These are phyloP conservation scores for Upupa epops DNA, from an alignment of 2,113 vertebrate genomes.

Conservation along the genomic window DNA sequence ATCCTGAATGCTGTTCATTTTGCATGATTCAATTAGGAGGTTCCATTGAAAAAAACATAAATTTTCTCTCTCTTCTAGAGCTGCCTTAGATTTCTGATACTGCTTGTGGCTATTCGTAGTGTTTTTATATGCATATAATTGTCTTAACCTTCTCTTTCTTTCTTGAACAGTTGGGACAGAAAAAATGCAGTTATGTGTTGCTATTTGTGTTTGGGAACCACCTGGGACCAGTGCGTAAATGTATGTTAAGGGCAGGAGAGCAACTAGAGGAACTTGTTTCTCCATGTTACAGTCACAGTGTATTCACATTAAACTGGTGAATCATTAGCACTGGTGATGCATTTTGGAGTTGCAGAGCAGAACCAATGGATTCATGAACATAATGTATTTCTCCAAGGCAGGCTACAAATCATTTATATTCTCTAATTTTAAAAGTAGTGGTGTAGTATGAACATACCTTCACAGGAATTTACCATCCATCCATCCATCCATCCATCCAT, in stretches of 20 bases:
- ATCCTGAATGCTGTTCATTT: neutral
- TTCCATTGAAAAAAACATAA: constrained; percentile 3
- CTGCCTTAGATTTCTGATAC: neutral
- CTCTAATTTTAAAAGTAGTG: neutral
- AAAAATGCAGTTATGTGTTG: neutral
- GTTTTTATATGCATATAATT: neutral
- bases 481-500: neutral
- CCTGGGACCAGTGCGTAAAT: neutral
- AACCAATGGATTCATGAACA: constrained; percentile 43
- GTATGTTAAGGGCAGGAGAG: neutral
- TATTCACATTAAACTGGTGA: constrained; percentile 64
- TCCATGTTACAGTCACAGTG: neutral
- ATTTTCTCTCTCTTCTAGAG: constrained; percentile 18
- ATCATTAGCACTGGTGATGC: constrained; percentile 71
- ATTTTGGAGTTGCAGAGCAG: constrained; percentile 28
- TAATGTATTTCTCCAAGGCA: neutral
- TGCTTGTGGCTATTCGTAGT: neutral
- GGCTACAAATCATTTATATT: neutral
- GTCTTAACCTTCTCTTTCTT: neutral
- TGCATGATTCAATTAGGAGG: neutral
- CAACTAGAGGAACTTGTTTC: constrained; percentile 11
- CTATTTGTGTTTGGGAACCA: constrained; percentile 4
- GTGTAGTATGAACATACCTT: neutral
- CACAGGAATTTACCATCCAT: neutral
- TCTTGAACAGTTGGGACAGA: neutral